phyloP scores from a whole-genome alignment of 2,113 vertebrate genomes.

The Poeciliopsis prolifica region DNA sequence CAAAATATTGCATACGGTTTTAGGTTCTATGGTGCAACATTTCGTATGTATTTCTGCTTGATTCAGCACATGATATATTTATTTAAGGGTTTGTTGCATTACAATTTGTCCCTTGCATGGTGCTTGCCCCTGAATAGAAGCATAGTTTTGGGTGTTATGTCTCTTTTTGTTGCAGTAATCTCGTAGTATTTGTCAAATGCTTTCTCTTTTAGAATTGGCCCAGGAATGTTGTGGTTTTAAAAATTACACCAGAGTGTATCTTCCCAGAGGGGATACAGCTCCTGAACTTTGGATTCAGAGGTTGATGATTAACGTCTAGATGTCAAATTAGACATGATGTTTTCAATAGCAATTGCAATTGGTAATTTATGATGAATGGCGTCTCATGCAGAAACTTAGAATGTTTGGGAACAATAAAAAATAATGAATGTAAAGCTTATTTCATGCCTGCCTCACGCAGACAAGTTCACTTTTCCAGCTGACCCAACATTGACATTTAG shows the following conservation, averaged over 20 bases:
- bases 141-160: background rate
- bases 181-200: background rate
- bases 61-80: background rate
- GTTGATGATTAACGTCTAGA: conserved; percentile 60
- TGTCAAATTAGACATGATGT: conserved; percentile 13
- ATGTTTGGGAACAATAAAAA: background rate
- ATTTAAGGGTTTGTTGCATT: background rate
- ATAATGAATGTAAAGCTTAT: background rate
- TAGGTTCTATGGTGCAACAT: background rate
- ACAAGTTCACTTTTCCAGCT: background rate
- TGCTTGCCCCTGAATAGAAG: background rate
- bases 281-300: conserved; percentile 59
- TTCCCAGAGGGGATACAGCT: conserved; percentile 12
- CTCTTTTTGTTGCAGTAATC: background rate
- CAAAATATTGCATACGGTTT: background rate
- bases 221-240: background rate
- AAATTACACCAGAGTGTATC: background rate
- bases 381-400: background rate
- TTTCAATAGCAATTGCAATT: background rate
- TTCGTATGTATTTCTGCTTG: background rate
- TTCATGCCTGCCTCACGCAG: background rate
- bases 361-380: background rate
- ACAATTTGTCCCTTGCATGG: background rate
- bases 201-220: background rate
- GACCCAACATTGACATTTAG: background rate